Evolutionary conservation across 1,140 invertebrate species (phyloP).

Genomic region (Diprion similis): DNA sequence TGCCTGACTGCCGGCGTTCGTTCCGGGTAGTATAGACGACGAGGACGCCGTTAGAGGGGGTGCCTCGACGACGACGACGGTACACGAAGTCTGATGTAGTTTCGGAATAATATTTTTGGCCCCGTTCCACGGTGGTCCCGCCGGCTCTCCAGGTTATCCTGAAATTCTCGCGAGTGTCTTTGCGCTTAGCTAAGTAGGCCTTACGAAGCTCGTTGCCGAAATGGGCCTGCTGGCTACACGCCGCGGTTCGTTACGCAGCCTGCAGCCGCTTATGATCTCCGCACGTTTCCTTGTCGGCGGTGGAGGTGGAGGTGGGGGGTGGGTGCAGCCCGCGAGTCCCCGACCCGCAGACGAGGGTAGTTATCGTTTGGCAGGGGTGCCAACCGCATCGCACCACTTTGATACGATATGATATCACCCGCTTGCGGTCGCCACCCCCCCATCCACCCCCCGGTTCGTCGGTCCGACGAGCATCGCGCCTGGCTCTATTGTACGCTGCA

Average conservation of each 20-base stretch:
- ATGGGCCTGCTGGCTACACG: neutral
- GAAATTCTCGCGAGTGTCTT: conserved; percentile 17
- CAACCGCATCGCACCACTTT: conserved; percentile 31
- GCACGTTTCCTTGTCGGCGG: conserved; percentile 21
- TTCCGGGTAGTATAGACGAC: neutral
- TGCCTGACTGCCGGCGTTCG: conserved; percentile 12
- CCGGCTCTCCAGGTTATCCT: conserved; percentile 8
- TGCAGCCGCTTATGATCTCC: conserved; percentile 2
- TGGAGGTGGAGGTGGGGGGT: neutral
- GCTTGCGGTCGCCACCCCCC: conserved; percentile 16
- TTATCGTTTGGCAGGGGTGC: conserved; percentile 30
- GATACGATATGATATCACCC: conserved; percentile 22
- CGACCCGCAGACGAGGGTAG: conserved; percentile 16
- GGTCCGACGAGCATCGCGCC: neutral
- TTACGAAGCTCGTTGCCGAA: conserved; percentile 19
- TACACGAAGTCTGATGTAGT: neutral
- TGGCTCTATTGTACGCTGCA: neutral
- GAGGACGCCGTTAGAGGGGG: no score
- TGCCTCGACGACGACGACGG: no score
- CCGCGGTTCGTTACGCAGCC: neutral
- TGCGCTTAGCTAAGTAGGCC: conserved; percentile 18
- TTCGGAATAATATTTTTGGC: conserved; percentile 28
- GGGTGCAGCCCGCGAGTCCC: conserved; percentile 8
- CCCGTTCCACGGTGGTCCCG: conserved; percentile 19
- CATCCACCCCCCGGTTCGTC: neutral